Base-by-base conservation (phyloP, 2,113 vertebrate species). In the Osmerus mordax region DNA sequence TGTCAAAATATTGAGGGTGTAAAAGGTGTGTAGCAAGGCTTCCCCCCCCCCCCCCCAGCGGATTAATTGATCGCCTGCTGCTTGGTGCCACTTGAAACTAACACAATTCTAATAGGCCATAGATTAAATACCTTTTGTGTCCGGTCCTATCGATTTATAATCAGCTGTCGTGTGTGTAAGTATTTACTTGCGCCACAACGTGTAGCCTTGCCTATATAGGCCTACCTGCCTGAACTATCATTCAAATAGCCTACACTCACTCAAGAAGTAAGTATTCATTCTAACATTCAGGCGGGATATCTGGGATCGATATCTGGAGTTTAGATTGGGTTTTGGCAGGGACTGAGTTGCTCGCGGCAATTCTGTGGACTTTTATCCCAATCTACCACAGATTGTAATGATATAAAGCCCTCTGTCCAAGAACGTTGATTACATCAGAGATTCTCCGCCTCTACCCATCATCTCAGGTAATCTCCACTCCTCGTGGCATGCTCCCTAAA, bases 361-460 rank as follows among this genome's bases (percentile, higher is more conserved):
- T 87, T 71, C 84, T 81, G 78, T 75, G 79, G 81, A 85, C 85
- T 86, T 86, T 83, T 87, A 87, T 87, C 83, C 78, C 86, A 87
- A 85, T 88, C 83, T 90, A 78, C 61, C 54, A 64, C 73, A 87
- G 87, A 89, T 88, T 86, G 88, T 82, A 82, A 82, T 88, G 90
- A 89, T 89, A 87, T 83, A 90, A 90, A 90, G 85, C 86, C 87
- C 73, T 85, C 78, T 21, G 86, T 86, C 83, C 84, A 66, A 83
- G 81, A 84, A 70, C 81, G 21, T 86, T 81, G 90, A 89, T 81
- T 69, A 83, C 86, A 87, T 84, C 92, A 75, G 85, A 69, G 47
- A 71, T 71, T 79, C 87, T 82, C 82, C 69, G 88, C 88, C 87
- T 87, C 82, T 91, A 87, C 88, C 89, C 91, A 78, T 89, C 89